phyloP scores from a whole-genome alignment of 2,888 invertebrate species.

The Melanchra persicariae region DNA sequence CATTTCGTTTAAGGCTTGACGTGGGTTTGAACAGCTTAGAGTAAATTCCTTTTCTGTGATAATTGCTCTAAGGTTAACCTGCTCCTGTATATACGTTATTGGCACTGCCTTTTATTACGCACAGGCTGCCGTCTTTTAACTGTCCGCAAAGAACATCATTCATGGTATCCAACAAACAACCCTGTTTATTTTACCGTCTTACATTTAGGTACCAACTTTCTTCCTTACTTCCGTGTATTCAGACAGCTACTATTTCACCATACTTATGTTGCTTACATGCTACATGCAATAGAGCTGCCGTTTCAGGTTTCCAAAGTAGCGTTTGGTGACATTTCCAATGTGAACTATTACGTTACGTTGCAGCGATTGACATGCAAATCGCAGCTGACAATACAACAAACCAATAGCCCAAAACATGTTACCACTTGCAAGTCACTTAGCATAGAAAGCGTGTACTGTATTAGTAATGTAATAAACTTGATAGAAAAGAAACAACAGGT shows the following conservation, averaged over 20 bases:
- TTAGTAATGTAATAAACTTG: slow-evolving; percentile 77
- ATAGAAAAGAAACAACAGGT: slow-evolving; percentile 79
- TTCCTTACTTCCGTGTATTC: neutral
- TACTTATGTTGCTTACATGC: slow-evolving; percentile 45
- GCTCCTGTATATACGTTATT: neutral
- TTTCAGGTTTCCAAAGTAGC: slow-evolving; percentile 59
- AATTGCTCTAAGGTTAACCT: neutral
- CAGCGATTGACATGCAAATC: slow-evolving; percentile 77
- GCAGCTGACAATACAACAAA: slow-evolving; percentile 72
- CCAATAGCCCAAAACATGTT: slow-evolving; percentile 73
- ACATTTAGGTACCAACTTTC: neutral
- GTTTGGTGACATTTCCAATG: slow-evolving; percentile 70
- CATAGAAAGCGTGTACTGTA: slow-evolving; percentile 80
- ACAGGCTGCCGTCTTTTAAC: neutral
- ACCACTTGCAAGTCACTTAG: slow-evolving; percentile 79
- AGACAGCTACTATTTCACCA: slow-evolving; percentile 20
- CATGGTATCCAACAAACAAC: neutral
- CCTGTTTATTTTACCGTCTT: slow-evolving; percentile 5
- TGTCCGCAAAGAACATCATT: neutral
- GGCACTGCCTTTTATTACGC: neutral
- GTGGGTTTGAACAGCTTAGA: neutral
- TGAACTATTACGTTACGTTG: slow-evolving; percentile 68
- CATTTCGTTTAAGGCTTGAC: neutral
- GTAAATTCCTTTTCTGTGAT: slow-evolving; percentile 4
- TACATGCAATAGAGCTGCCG: slow-evolving; percentile 42